Base-by-base conservation (phyloP, 2,113 vertebrate genomes). In the Canis aureus region DNA sequence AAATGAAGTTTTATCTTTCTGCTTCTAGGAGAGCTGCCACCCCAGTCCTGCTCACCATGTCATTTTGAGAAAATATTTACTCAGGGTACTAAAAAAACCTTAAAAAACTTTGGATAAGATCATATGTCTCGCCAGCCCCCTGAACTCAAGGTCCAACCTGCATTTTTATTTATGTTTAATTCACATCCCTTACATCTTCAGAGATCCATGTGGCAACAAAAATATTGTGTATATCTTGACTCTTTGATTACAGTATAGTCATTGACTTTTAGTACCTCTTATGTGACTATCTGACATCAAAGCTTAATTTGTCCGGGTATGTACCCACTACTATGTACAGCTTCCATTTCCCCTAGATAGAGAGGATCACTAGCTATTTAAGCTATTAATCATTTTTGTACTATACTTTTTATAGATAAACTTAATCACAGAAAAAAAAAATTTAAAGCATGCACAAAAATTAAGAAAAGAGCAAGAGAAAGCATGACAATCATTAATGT, bases 91-190 rank as follows among this genome's bases (percentile, higher is more conserved):
- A 29, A 89, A 73, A 85, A 84, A 64, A 79, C 8, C 71, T 71
- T 85, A 5, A 51, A 85, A 95, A 91, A 49, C 3, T 4, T 25
- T 89, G 49, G 35, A 43, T 66, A 78, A 80, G 4, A 66, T 60
- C 15, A 59, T 8, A 22, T n/a, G 8, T 53, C 3, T 92, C 35
- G 73, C 84, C 49, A 53, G 9, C 22, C 12, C 13, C 10, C 64
- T 16, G 35, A 79, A 53, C 62, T 43, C 59, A 60, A 97, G 51
- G 10, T 82, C 32, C 51, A 85, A 35, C 1, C 22, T 85, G 35
- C 16, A 73, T 80, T 91, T 91, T 92, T 67, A n/a, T 51, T 20
- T 86, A 59, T 57, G 62, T 92, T 71, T 94, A 92, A 80, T 92
- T 32, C 3, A 11, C 32, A 53, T 73, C 92, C 29, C 8, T 1